Evolutionary conservation across 1,140 invertebrate species (phyloP).

Genomic region (Cherax quadricarinatus): DNA sequence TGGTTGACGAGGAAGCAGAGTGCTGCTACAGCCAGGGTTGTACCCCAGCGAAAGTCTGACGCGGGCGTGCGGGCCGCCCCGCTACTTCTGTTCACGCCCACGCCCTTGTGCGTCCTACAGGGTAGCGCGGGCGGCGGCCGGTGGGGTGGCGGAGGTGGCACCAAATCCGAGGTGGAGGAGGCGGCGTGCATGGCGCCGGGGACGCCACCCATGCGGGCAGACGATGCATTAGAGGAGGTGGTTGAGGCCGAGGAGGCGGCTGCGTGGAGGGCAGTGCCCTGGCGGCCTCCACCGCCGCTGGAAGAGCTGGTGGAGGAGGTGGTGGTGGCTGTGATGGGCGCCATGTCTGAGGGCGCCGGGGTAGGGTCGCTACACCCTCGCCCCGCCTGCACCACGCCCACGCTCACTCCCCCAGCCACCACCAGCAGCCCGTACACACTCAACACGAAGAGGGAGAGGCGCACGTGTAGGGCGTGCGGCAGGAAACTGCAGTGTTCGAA

Average conservation of each 20-base stretch:
- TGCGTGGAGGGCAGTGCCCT: slow-evolving; percentile 45
- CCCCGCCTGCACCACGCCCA: slow-evolving; percentile 71
- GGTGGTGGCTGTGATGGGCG: slow-evolving; percentile 65
- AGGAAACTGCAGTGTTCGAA: slow-evolving; percentile 77
- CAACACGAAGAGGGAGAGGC: slow-evolving; percentile 79
- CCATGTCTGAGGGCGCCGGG: slow-evolving; percentile 58
- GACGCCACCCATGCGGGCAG: slow-evolving; percentile 74
- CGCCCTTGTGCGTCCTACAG: slow-evolving; percentile 75
- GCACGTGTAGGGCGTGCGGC: slow-evolving; percentile 77
- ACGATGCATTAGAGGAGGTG: slow-evolving; percentile 75
- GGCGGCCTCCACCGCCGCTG: slow-evolving; percentile 41
- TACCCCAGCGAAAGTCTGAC: slow-evolving; percentile 77
- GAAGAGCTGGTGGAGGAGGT: slow-evolving; percentile 69
- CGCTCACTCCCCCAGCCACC: slow-evolving; percentile 75
- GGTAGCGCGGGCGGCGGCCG: slow-evolving; percentile 73
- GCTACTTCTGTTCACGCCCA: slow-evolving; percentile 75
- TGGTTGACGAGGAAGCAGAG: slow-evolving; percentile 80
- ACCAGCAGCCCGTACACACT: slow-evolving; percentile 78
- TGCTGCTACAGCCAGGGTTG: slow-evolving; percentile 78
- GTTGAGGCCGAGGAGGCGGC: slow-evolving; percentile 71
- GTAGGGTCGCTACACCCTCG: slow-evolving; percentile 41
- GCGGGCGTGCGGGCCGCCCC: slow-evolving; percentile 74
- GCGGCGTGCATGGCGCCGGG: slow-evolving; percentile 22
- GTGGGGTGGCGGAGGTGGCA: slow-evolving; percentile 74
- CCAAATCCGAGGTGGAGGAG: slow-evolving; percentile 72